Conservation (phyloP, 2,797 vertebrate genomes). For the Nyctibius grandis region DNA sequence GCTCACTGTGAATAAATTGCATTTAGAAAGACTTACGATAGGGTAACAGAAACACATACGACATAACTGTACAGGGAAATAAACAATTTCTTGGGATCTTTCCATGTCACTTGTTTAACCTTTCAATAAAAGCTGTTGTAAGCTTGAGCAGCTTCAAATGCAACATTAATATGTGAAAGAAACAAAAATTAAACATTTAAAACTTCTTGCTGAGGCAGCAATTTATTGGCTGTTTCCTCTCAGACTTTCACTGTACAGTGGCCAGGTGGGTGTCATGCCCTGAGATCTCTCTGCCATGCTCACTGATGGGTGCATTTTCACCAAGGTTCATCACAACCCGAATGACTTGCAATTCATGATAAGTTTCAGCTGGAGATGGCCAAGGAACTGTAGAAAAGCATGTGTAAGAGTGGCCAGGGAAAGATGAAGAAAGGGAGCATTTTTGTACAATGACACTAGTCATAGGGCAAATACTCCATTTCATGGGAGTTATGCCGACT, state of each 20-base stretch:
- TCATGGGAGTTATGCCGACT: neutral
- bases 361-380: neutral
- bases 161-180: neutral
- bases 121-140: neutral
- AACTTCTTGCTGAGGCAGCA: neutral
- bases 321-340: neutral
- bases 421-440: neutral
- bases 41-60: neutral
- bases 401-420: neutral
- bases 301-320: neutral
- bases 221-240: neutral
- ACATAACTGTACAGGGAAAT: neutral
- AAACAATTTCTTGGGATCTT: neutral
- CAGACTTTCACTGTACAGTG: fast-evolving
- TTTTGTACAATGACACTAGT: neutral
- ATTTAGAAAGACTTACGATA: neutral
- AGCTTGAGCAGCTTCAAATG: neutral
- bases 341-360: neutral
- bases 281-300: neutral
- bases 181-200: neutral
- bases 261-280: neutral
- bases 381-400: neutral
- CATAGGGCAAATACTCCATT: neutral
- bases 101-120: neutral
- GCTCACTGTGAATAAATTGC: neutral